These are phyloP conservation scores for Prunella himalayana DNA, from an alignment of 2,113 vertebrate species.

Conservation along the genomic window DNA sequence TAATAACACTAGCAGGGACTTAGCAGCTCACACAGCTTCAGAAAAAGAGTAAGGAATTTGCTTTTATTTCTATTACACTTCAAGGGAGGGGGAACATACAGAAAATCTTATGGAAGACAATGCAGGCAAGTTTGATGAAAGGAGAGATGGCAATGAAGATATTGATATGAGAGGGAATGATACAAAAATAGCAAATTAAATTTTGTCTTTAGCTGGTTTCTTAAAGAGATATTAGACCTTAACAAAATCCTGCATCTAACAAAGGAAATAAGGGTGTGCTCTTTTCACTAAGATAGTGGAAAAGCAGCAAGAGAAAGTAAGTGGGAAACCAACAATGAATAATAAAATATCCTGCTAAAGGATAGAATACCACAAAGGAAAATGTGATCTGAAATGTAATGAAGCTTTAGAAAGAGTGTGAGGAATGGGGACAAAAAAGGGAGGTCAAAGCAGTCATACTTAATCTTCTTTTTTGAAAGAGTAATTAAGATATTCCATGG, in stretches of 20 bases:
- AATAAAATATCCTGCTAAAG: neutral
- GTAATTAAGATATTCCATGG: neutral
- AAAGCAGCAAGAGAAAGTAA: neutral
- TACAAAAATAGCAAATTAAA: neutral
- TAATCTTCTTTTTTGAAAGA: conserved; percentile 18
- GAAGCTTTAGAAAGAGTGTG: neutral
- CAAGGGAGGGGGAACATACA: neutral
- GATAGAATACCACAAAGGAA: neutral
- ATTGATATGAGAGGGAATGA: neutral
- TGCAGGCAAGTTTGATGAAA: neutral
- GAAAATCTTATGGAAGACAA: neutral
- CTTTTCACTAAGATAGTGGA: neutral
- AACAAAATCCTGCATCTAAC: neutral
- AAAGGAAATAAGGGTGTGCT: neutral
- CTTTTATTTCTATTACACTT: neutral
- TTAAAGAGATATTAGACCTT: neutral
- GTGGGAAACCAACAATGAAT: neutral
- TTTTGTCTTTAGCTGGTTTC: neutral
- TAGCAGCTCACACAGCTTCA: neutral
- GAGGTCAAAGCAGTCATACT: neutral
- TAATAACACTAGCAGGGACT: neutral
- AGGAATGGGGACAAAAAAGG: neutral
- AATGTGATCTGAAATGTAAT: neutral
- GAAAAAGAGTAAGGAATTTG: neutral
- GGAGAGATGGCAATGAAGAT: neutral